These are phyloP conservation scores for Trichomycterus rosablanca DNA, from an alignment of 2,113 vertebrate species.

Conservation along the genomic window DNA sequence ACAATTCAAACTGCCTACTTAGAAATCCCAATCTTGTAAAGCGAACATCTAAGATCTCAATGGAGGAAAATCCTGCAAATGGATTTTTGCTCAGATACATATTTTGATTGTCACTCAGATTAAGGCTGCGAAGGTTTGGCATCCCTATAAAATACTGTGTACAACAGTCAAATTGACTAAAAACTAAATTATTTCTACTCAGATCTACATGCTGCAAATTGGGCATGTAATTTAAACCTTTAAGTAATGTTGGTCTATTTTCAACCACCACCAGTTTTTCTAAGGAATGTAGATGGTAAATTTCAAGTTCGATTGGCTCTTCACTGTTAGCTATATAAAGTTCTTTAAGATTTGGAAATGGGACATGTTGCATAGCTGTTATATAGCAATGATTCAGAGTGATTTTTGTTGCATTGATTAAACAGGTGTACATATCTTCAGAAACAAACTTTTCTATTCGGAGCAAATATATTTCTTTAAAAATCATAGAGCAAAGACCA, in stretches of 20 bases:
- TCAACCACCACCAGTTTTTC: constrained; percentile 57
- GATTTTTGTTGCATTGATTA: constrained; percentile 60
- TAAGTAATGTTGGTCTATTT: too few relatives aligned
- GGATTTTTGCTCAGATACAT: too few relatives aligned
- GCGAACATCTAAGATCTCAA: too few relatives aligned
- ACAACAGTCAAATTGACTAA: too few relatives aligned
- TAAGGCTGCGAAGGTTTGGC: too few relatives aligned
- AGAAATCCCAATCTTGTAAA: too few relatives aligned
- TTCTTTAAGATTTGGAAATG: constrained; percentile 47
- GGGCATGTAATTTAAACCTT: too few relatives aligned
- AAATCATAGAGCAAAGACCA: constrained; percentile 60
- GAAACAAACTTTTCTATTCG: fast-evolving
- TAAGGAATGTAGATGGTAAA: constrained; percentile 52
- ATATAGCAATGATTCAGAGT: constrained; percentile 40
- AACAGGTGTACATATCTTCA: constrained; percentile 52
- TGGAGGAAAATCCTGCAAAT: too few relatives aligned
- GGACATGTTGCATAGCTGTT: fast-evolving
- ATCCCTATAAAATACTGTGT: too few relatives aligned
- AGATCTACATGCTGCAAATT: too few relatives aligned
- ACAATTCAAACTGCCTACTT: constrained; percentile 50
- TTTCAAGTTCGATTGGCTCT: constrained; percentile 37
- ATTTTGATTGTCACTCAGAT: too few relatives aligned
- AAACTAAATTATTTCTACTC: too few relatives aligned
- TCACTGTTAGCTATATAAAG: constrained; percentile 47
- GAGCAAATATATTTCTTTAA: constrained; percentile 56